Evolutionary conservation across 2,888 invertebrate species (phyloP), one percentile per base, ranked within the genome.

Genomic region (Helicoverpa assulta): DNA sequence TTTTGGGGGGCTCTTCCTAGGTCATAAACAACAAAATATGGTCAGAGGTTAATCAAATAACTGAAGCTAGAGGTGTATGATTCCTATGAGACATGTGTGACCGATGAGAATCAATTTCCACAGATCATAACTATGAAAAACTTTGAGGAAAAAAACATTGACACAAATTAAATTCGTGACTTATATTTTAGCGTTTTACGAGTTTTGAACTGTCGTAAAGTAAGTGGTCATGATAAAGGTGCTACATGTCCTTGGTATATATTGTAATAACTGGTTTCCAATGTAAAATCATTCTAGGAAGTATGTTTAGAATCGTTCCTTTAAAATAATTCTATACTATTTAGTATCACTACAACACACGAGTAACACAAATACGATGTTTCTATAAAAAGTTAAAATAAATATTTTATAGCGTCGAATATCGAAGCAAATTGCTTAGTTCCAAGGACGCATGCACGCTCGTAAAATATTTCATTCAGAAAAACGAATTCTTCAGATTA

Each of bases 121-220:
- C 7, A 33, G 53, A 50, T 51, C 18, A 54, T 53, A 26, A 18
- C 26, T 18, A 6, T 26, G n/a, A 59, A 21, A 47, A 10, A 19
- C 29, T 61, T n/a, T 18, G 26, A 26, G 2, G 14, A 54, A 58
- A 67, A 65, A 29, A 60, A 3, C 63, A 69, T 73, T 67, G 62
- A 67, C 62, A 68, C 54, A 58, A 72, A 70, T 63, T 66, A 52
- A 10, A 37, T 56, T 77, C 77, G 77, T 82, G 82, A 82, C 71
- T 67, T 63, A 66, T 63, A 57, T 60, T 66, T 70, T 82, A 77
- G 62, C 59, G 47, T 67, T 65, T 69, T 62, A 76, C n/a, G 50
- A 64, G 19, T 53, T 77, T 74, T 60, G 52, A 63, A 68, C 54
- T 21, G 18, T 54, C 61, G 61, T 37, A 58, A 71, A 55, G 51